Base-by-base conservation (phyloP, 2,888 invertebrate genomes). In the Cerceris rybyensis region DNA sequence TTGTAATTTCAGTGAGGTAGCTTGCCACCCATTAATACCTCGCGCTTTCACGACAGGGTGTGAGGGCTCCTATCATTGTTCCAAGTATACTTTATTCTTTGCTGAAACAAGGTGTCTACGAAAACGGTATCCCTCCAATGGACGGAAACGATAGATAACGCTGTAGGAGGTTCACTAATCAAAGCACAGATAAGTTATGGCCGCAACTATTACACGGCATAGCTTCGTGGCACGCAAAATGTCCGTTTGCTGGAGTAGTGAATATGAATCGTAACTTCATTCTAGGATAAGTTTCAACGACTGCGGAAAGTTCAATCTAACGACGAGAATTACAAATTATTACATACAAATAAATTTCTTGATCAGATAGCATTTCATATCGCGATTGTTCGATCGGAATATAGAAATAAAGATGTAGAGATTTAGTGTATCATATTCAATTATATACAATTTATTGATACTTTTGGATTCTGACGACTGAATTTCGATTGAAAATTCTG, bases 181-280 rank as follows among this genome's bases (percentile, higher is more conserved):
- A 84, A 84, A 84, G 76, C 73, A 66, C 57, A 75, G 82, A 84
- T 85, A 87, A 87, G 82, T 87, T 87, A 86, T 82, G 71, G 82
- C 79, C 75, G 52, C 14, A 66, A 55, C 73, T 61, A 75, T 75
- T 72, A 69, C 61, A 52, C 80, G 59, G 61, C 63, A 79, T 70
- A 75, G 80, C 68, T 65, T 66, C 58, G 75, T 50, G 50, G 60
- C 80, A 81, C 72, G 80, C 80, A 72, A 81, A 80, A 64, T 52
- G 69, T 60, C 69, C 71, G 72, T 78, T 79, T 58, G 41, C 76
- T 50, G 17, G 52, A 55, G 41, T 42, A 50, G 49, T 73, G 64
- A 64, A 57, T 78, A 78, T 78, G 78, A 72, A 61, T 78, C 78
- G 65, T 50, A 8, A 57, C 65, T 59, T 60, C 64, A 17, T 39